Evolutionary conservation across 2,888 invertebrate genomes (phyloP), one percentile per base, ranked within the genome.

Genomic region (Beris morrisii): DNA sequence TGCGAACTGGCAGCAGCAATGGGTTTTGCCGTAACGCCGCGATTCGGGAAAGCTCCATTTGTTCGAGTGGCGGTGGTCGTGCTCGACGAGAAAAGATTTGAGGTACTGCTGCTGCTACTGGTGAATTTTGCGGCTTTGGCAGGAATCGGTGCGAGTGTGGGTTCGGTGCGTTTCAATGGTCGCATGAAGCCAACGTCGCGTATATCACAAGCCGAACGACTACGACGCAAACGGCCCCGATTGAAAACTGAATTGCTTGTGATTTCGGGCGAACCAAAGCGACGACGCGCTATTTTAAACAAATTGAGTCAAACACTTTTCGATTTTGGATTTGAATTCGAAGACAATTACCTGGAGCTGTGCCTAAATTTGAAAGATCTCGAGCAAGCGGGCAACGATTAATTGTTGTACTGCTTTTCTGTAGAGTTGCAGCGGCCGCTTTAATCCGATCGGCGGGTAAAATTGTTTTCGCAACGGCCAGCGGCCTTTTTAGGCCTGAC

Each of bases 361-460:
- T 13, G 72, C 31, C 28, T 13, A 66, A 57, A 53, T 65, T 69
- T 2, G 67, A 64, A 7, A 75, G 68, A 67, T 76, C 73, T 32
- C 72, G 69, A 5, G 71, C 68, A 28, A 73, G 61, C 5, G 74
- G 74, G 30, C 69, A 71, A 12, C 64, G 53, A 30, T 44, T 46
- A n/a, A 31, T 11, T n/a, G 38, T 3, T 54, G 13, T 28, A 61
- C 58, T 50, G 2, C 64, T 66, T 52, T 58, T 61, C 12, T 43
- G 2, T 58, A 61, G 64, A 5, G 31, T 57, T 13, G 69, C 43
- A 5, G 68, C 61, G 54, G 52, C 70, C 22, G 74, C 48, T 64
- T 75, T 78, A 43, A 79, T 78, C 9, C 80, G 74, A 65, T 79
- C 79, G 65, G 73, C 75, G 4, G 79, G 80, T 64, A 80, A 70